Evolutionary conservation across 2,888 invertebrate species (phyloP).

Genomic region (Habroteleia sp.): DNA sequence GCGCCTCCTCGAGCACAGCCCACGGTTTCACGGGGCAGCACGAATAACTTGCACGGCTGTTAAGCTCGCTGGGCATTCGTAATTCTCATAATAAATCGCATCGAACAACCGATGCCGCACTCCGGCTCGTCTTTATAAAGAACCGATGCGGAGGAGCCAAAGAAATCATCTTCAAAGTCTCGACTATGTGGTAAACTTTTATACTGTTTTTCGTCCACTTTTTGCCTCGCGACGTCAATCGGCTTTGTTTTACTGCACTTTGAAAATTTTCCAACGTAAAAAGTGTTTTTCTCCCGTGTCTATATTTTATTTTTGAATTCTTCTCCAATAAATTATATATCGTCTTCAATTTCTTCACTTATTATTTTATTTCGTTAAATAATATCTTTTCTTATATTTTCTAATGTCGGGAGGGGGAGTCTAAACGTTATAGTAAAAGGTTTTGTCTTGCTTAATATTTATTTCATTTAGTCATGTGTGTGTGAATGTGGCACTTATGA

Average conservation of each 20-base stretch:
- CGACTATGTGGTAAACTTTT: slow-evolving; percentile 36
- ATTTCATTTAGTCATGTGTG: too few species aligned
- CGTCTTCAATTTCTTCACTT: too few species aligned
- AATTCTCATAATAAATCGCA: slow-evolving; percentile 80
- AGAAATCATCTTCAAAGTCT: slow-evolving; percentile 54
- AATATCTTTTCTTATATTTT: too few species aligned
- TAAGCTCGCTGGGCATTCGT: slow-evolving; percentile 71
- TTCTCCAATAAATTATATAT: too few species aligned
- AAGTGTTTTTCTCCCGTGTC: neutral
- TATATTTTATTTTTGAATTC: neutral
- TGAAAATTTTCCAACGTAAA: neutral
- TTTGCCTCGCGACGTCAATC: slow-evolving; percentile 27
- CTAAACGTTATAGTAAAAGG: too few species aligned
- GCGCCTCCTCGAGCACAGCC: slow-evolving; percentile 80
- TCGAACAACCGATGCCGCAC: slow-evolving; percentile 66
- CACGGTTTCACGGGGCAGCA: slow-evolving; percentile 71
- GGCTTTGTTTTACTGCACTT: slow-evolving; percentile 24
- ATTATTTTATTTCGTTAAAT: too few species aligned
- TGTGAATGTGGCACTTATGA: too few species aligned
- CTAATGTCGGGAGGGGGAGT: too few species aligned
- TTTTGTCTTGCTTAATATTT: too few species aligned
- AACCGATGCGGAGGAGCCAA: slow-evolving; percentile 36
- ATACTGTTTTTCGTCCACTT: slow-evolving; percentile 24
- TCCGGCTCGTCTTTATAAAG: slow-evolving; percentile 52
- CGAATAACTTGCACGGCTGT: slow-evolving; percentile 68